A percentile compares a stretch with the other conserved stretches of the same genome.
Conservation (phyloP, 2,888 invertebrate genomes). For the Lepidochrysops patricia region DNA sequence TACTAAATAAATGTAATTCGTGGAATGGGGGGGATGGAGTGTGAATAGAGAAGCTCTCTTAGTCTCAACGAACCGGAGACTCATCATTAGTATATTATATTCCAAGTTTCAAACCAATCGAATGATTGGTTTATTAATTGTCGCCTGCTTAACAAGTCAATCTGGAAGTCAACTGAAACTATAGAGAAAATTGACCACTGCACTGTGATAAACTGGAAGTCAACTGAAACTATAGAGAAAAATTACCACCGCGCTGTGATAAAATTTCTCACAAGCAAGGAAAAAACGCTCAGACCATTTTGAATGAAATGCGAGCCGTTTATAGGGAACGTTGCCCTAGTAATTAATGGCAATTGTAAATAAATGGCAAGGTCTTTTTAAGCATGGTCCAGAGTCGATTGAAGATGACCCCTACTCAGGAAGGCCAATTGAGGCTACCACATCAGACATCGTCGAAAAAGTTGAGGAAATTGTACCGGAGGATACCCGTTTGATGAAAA, state of each 20-base stretch:
- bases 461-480: constrained; percentile 21
- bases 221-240: too few relatives aligned
- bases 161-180: too few relatives aligned
- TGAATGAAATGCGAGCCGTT: constrained; percentile 22
- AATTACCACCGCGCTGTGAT: not conserved
- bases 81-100: not conserved
- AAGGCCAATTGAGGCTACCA: constrained; percentile 17
- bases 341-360: constrained; percentile 23
- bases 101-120: not conserved
- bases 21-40: not conserved
- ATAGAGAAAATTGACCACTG: too few relatives aligned
- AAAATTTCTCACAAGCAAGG: constrained; percentile 25
- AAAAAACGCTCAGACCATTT: constrained; percentile 20
- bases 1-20: too few relatives aligned
- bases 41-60: not conserved
- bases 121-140: not conserved
- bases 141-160: not conserved
- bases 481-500: constrained; percentile 18
- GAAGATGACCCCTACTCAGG: constrained; percentile 24
- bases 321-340: constrained; percentile 25
- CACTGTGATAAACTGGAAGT: too few relatives aligned
- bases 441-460: constrained; percentile 21
- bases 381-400: constrained; percentile 27
- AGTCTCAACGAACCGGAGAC: not conserved
- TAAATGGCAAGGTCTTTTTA: constrained; percentile 26